These are phyloP conservation scores for Aphrophora alni DNA, from an alignment of 2,888 invertebrate genomes.

Conservation along the genomic window DNA sequence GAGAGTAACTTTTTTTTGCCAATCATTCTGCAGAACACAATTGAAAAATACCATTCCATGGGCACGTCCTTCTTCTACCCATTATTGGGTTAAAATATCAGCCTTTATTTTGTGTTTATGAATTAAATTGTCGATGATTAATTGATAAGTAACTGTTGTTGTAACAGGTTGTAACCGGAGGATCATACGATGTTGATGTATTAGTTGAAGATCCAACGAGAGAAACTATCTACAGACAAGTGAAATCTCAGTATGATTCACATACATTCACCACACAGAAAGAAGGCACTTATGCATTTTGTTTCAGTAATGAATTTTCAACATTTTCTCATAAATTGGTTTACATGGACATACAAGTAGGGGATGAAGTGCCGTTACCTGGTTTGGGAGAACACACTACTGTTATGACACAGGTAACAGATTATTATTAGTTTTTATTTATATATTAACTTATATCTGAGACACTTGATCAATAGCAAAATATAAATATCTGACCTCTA, in stretches of 20 bases:
- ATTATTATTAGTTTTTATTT: neutral
- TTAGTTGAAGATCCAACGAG: conserved; percentile 86
- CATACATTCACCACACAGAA: conserved; percentile 80
- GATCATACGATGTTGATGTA: conserved; percentile 98
- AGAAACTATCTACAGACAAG: conserved; percentile 87
- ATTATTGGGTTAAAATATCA: too few species aligned
- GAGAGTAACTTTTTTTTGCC: too few species aligned
- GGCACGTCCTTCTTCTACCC: too few species aligned
- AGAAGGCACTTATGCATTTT: conserved; percentile 81
- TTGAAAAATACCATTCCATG: too few species aligned
- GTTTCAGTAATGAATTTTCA: conserved; percentile 99
- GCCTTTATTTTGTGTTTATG: too few species aligned
- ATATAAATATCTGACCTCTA: too few species aligned
- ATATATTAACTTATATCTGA: too few species aligned
- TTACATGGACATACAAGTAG: conserved; percentile 97
- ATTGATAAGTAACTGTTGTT: too few species aligned
- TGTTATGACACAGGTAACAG: conserved; percentile 88
- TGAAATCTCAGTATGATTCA: conserved; percentile 95
- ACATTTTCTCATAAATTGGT: conserved; percentile 98
- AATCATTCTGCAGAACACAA: too few species aligned
- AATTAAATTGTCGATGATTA: too few species aligned
- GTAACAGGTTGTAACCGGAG: conserved; percentile 94
- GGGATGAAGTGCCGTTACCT: conserved; percentile 85
- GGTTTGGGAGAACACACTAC: conserved; percentile 89
- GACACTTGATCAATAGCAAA: too few species aligned